Percentiles rank a stretch among this genome's conserved stretches.
Conservation (phyloP, 2,888 invertebrate species). For the Papilio elwesi region DNA sequence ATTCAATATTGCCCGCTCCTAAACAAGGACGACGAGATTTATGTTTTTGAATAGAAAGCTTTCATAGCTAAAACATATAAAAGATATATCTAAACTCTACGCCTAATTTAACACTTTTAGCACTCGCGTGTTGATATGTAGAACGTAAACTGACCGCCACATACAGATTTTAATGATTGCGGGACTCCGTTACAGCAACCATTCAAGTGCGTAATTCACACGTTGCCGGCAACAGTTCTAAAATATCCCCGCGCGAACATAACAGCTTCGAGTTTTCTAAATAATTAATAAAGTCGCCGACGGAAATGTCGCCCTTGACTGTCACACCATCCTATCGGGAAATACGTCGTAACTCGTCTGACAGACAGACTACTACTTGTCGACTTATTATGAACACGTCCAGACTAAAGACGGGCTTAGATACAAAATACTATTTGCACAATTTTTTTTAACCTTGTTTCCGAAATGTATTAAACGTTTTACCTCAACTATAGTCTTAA, state of each 20-base stretch:
- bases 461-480: too few relatives aligned
- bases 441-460: background rate
- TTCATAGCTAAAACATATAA: background rate
- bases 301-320: constrained; percentile 70
- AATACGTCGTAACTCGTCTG: constrained; percentile 64
- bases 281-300: constrained; percentile 70
- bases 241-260: constrained; percentile 71
- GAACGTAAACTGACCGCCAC: constrained; percentile 66
- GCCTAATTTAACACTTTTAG: constrained; percentile 64
- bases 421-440: background rate
- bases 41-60: background rate
- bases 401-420: background rate
- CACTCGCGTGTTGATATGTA: constrained; percentile 65
- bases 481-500: background rate
- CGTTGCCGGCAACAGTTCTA: constrained; percentile 61
- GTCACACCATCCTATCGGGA: constrained; percentile 49
- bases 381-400: constrained; percentile 19
- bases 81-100: background rate
- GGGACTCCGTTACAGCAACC: constrained; percentile 50
- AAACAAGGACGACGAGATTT: background rate
- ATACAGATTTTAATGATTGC: constrained; percentile 68
- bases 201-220: constrained; percentile 60
- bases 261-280: constrained; percentile 65
- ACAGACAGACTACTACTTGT: constrained; percentile 53
- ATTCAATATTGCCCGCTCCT: background rate